Evolutionary conservation across 2,888 invertebrate species (phyloP).

Genomic region (Protula sp.): DNA sequence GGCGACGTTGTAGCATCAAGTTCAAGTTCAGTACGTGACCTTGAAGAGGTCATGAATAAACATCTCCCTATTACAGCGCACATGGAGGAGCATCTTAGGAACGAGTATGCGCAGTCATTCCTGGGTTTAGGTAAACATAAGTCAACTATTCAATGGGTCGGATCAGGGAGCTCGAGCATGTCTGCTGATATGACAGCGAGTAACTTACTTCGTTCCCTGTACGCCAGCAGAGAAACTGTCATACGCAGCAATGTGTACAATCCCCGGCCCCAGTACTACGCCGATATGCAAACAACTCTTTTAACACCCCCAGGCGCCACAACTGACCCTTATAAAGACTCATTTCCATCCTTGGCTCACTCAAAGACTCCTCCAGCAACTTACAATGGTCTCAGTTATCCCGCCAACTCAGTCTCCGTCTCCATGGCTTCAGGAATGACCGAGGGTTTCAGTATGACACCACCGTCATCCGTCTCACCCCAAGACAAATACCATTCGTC

Average conservation of each 20-base stretch:
- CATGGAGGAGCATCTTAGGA: slow-evolving; percentile 17
- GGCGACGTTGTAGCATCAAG: background rate
- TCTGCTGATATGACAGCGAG: slow-evolving; percentile 68
- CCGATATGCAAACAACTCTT: slow-evolving; percentile 61
- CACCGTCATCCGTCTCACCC: slow-evolving; percentile 93
- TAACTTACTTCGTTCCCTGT: slow-evolving; percentile 79
- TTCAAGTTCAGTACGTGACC: slow-evolving; percentile 71
- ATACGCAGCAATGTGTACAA: slow-evolving; percentile 65
- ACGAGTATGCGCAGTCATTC: background rate
- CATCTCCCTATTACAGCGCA: slow-evolving; percentile 62
- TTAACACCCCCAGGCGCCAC: slow-evolving; percentile 82
- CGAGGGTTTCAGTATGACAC: slow-evolving; percentile 74
- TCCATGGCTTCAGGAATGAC: slow-evolving; percentile 18
- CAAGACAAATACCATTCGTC: slow-evolving; percentile 64
- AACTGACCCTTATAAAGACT: slow-evolving; percentile 19
- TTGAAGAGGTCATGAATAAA: slow-evolving; percentile 95
- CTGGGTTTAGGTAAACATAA: slow-evolving; percentile 26
- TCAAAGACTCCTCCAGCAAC: slow-evolving; percentile 14
- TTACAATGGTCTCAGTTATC: background rate
- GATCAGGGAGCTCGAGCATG: slow-evolving; percentile 58
- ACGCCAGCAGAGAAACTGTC: slow-evolving; percentile 90
- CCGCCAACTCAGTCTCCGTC: slow-evolving; percentile 13
- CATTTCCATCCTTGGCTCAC: slow-evolving; percentile 5
- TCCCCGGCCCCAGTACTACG: slow-evolving; percentile 38
- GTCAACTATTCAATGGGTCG: slow-evolving; percentile 81